A percentile compares a stretch with the other conserved stretches of the same genome.
Evolutionary conservation across 2,113 vertebrate species (phyloP).

Genomic region (Takifugu flavidus): DNA sequence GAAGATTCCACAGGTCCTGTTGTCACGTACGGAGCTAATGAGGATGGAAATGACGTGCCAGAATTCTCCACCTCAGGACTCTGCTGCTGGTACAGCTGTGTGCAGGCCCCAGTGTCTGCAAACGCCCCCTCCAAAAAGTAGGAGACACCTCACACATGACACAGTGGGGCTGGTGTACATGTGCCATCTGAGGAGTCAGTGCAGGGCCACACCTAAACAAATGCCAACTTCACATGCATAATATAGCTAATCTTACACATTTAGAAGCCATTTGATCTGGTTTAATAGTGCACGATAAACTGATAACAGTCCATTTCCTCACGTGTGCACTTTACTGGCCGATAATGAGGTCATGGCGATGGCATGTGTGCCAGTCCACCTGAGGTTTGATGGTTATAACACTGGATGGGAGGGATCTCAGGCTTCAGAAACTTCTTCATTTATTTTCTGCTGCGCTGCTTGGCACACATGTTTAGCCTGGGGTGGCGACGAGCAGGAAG

Average conservation of each 20-base stretch:
- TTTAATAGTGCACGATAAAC: conserved; percentile 33
- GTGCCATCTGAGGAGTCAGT: no score
- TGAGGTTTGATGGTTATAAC: conserved; percentile 40
- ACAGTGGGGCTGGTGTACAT: no score
- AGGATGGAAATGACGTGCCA: no score
- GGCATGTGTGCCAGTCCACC: conserved; percentile 27
- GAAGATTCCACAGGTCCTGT: no score
- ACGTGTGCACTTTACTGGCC: not conserved
- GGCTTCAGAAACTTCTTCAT: conserved; percentile 34
- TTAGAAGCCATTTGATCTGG: conserved; percentile 38
- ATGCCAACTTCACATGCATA: not conserved
- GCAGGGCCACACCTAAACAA: not conserved
- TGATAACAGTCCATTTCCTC: conserved; percentile 3
- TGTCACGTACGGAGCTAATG: no score
- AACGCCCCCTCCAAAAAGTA: no score
- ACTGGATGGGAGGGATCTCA: not conserved
- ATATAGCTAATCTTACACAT: conserved; percentile 1
- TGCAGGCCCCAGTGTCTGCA: no score
- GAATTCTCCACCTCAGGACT: no score
- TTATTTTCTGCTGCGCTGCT: conserved; percentile 57
- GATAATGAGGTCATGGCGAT: conserved; percentile 15
- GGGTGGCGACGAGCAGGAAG: conserved; percentile 53
- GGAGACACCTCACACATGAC: no score
- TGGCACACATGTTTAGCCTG: conserved; percentile 67
- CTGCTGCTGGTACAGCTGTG: no score